Base-by-base conservation (phyloP, 2,888 invertebrate genomes). In the Drosophila cyrtoloma region DNA sequence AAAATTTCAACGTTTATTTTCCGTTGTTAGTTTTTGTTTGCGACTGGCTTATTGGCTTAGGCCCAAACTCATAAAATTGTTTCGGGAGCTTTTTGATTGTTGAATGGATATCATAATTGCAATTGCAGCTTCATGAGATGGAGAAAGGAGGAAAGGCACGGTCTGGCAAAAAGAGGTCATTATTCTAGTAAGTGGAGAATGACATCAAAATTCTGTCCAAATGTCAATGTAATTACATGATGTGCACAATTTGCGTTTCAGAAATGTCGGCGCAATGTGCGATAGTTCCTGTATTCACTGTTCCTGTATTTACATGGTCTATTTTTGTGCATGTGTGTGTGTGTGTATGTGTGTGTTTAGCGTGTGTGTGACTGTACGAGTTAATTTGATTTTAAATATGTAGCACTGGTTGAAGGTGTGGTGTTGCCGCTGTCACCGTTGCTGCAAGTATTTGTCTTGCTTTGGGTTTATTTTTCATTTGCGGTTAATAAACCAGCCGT, bases 381-480 rank as follows among this genome's bases (percentile, higher is more conserved):
- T 81, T 90, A 90, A 90, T 86, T 89, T 90, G 90, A 86, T 86
- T 90, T 86, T 90, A 86, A 86, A 90, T 86, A 86, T 90, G 77
- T 82, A 90, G 81, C 74, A 55, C 52, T 16, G 64, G 35, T 26
- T 14, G 19, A 12, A 47, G 44, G n/a, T 37, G 64, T n/a, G 37
- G 10, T 44, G 55, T 37, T 52, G 64, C n/a, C 51, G 61, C 33
- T 30, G 39, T 56, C 58, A 56, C 56, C 50, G 55, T 52, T 53
- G 50, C 52, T 51, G 42, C 16, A 47, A 47, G 16, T 64, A 28
- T 42, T 57, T 71, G 44, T 33, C 42, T 26, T 53, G 51, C 35
- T 26, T 60, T 51, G 39, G 4, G 28, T 59, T 56, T 63, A 55
- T 58, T 62, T 73, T 88, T 79, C 67, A 77, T 78, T 88, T 86